A percentile compares a stretch with the other conserved stretches of the same genome.
Evolutionary conservation across 2,113 vertebrate species (phyloP).

Genomic region (Sminthopsis crassicaudata): DNA sequence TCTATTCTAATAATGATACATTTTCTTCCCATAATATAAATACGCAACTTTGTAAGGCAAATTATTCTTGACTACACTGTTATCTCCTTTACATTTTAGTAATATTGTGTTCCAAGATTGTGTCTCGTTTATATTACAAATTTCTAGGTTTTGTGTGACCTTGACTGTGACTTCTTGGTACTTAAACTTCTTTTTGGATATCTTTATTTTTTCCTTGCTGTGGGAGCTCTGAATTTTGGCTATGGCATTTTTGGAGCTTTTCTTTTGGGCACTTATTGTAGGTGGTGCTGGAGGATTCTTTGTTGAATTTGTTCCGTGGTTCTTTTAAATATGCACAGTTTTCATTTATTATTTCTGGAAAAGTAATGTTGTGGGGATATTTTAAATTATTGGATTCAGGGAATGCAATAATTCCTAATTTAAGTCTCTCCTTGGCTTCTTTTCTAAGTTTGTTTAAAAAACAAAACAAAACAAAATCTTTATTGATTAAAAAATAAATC

Average conservation of each 20-base stretch:
- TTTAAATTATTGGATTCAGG: background rate
- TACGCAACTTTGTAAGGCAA: background rate
- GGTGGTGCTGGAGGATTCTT: background rate
- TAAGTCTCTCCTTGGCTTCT: background rate
- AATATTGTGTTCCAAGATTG: background rate
- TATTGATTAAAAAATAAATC: background rate
- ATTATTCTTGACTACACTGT: background rate
- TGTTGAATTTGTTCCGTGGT: background rate
- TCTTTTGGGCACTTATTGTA: background rate
- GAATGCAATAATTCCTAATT: background rate
- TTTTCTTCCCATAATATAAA: background rate
- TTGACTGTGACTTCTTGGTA: background rate
- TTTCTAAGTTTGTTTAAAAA: background rate
- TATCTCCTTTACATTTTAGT: background rate
- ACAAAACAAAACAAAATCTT: no score
- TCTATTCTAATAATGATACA: background rate
- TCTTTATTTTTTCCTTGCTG: background rate
- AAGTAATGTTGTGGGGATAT: background rate
- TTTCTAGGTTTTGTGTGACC: background rate
- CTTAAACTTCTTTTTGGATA: background rate
- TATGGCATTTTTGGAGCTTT: background rate
- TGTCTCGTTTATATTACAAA: background rate
- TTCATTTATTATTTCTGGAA: background rate
- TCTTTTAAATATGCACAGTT: background rate
- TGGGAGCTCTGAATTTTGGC: background rate